Percentiles rank a stretch among this genome's conserved stretches.
Conservation (phyloP, 1,140 invertebrate species). For the Caerostris extrusa region DNA sequence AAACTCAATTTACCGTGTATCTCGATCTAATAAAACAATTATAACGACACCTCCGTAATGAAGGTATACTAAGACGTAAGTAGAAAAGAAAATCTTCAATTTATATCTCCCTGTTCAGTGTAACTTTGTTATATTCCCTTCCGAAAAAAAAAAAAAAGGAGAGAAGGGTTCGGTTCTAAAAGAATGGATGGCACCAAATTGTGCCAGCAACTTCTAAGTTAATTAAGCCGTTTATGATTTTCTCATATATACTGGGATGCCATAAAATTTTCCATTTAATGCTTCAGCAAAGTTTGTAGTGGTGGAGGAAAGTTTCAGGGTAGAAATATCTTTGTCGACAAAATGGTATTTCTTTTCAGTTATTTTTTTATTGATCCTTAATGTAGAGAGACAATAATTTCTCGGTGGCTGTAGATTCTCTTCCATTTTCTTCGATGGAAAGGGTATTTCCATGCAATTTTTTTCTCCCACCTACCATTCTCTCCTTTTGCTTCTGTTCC, state of each 20-base stretch:
- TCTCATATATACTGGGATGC: neutral
- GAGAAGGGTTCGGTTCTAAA: too few relatives aligned
- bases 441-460: neutral
- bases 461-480: neutral
- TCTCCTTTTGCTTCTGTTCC: neutral
- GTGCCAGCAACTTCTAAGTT: too few relatives aligned
- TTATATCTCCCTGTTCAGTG: neutral
- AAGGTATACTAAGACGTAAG: neutral
- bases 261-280: constrained; percentile 8
- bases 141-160: too few relatives aligned
- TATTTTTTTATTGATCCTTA: too few relatives aligned
- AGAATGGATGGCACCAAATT: too few relatives aligned
- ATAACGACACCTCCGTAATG: constrained; percentile 12
- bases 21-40: constrained; percentile 26
- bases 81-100: neutral
- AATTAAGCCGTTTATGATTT: neutral
- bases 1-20: constrained; percentile 24
- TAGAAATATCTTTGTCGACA: neutral
- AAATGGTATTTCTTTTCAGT: neutral
- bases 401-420: neutral
- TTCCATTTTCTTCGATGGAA: neutral
- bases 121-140: constrained; percentile 27
- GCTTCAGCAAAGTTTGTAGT: neutral
- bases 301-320: neutral
- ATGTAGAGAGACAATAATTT: too few relatives aligned